phyloP scores from a whole-genome alignment of 2,113 vertebrate species.

The Emydura subglobosa region DNA sequence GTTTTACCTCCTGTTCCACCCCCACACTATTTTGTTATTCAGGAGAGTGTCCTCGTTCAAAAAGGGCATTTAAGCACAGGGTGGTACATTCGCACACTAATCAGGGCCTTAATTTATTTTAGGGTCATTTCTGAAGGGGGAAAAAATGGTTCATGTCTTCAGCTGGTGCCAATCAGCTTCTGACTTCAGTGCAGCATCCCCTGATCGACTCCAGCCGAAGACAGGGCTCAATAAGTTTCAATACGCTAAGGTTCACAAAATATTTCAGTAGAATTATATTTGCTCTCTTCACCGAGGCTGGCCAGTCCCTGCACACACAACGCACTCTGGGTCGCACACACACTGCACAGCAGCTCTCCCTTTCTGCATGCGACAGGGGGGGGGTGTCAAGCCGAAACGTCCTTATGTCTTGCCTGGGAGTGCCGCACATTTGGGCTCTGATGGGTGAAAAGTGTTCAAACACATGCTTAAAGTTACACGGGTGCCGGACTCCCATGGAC shows the following conservation, averaged over 20 bases:
- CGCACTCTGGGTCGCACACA: neutral
- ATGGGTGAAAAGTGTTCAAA: neutral
- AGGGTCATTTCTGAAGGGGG: neutral
- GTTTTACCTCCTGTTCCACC: rapidly evolving
- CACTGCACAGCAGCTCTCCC: neutral
- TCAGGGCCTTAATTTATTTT: neutral
- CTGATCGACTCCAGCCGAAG: neutral
- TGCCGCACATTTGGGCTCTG: neutral
- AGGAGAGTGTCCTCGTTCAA: neutral
- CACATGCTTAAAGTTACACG: neutral
- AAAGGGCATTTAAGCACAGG: neutral
- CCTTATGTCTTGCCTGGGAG: neutral
- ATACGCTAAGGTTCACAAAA: neutral
- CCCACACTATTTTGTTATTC: neutral
- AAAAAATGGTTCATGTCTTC: neutral
- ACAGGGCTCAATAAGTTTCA: neutral
- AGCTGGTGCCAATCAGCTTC: neutral
- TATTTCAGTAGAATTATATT: neutral
- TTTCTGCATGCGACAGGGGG: neutral
- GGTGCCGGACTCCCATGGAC: neutral
- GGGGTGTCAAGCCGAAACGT: neutral
- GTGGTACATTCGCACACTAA: too few relatives aligned
- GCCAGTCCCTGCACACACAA: neutral
- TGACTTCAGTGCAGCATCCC: neutral
- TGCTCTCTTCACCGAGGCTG: neutral